Conservation (phyloP, 2,113 vertebrate species). For the Scatophagus argus region DNA sequence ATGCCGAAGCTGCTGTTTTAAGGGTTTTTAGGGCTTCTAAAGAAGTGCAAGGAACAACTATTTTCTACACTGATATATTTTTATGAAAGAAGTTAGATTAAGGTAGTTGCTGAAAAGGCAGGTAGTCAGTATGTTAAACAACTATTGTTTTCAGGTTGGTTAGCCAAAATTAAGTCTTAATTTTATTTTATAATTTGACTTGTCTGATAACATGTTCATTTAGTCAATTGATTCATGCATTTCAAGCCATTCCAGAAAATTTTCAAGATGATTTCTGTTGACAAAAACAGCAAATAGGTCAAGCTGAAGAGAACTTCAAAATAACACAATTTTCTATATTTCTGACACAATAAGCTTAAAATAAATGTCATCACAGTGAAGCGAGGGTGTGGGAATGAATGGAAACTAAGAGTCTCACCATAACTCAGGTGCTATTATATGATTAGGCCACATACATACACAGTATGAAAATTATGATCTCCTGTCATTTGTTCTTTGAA, state of each 20-base stretch:
- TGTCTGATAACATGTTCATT: background rate
- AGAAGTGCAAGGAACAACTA: too few relatives aligned
- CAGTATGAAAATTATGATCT: slow-evolving; percentile 56
- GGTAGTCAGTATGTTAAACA: too few relatives aligned
- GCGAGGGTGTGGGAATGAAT: background rate
- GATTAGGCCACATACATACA: slow-evolving; percentile 53
- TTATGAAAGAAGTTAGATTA: too few relatives aligned
- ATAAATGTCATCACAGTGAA: slow-evolving; percentile 17
- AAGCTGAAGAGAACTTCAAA: background rate
- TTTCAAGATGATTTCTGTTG: background rate
- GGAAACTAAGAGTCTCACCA: slow-evolving; percentile 8
- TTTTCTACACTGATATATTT: too few relatives aligned
- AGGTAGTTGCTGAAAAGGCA: too few relatives aligned
- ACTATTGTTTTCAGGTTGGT: background rate
- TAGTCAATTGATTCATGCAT: too few relatives aligned
- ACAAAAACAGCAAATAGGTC: background rate
- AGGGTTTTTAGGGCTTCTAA: too few relatives aligned
- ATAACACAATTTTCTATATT: background rate
- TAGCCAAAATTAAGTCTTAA: background rate
- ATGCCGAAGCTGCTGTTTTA: too few relatives aligned
- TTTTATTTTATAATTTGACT: background rate
- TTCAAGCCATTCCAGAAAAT: background rate
- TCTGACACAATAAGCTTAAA: slow-evolving; percentile 21
- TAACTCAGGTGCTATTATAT: slow-evolving; percentile 49
- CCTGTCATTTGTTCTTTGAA: slow-evolving; percentile 54